phyloP scores from a whole-genome alignment of 2,113 vertebrate genomes.

The Cololabis saira region DNA sequence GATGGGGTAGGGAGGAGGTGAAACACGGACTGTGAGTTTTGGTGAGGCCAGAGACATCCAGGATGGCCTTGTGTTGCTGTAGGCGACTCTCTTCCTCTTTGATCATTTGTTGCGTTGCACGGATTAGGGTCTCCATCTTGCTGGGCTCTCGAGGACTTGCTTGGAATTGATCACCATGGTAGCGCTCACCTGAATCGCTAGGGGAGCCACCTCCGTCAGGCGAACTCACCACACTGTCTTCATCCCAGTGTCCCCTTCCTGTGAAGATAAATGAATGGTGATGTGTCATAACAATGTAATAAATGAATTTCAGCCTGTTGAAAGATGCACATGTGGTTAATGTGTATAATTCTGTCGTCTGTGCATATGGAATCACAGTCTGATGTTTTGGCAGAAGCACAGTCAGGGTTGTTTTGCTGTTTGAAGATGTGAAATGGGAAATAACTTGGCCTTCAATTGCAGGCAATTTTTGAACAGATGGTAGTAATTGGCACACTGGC shows the following conservation, averaged over 20 bases:
- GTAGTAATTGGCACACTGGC: constrained; percentile 75
- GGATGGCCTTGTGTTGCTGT: constrained; percentile 86
- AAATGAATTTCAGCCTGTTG: constrained; percentile 28
- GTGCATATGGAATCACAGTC: constrained; percentile 24
- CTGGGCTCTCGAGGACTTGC: constrained; percentile 93
- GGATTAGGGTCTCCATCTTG: constrained; percentile 98
- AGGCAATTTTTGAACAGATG: constrained; percentile 80
- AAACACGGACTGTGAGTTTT: constrained; percentile 92
- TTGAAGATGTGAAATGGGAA: constrained; percentile 71
- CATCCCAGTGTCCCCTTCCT: constrained; percentile 97
- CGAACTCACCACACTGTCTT: constrained; percentile 96
- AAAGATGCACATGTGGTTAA: constrained; percentile 9
- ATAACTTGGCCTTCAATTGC: constrained; percentile 74
- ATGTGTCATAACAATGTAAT: constrained; percentile 33
- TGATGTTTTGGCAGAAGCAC: constrained; percentile 51
- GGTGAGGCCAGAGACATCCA: constrained; percentile 87
- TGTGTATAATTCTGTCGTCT: constrained; percentile 31
- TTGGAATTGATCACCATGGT: constrained; percentile 90
- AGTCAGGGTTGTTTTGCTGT: constrained; percentile 50
- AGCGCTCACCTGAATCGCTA: constrained; percentile 94
- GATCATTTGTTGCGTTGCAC: constrained; percentile 99
- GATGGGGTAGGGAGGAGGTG: constrained; percentile 80
- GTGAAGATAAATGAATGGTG: constrained; percentile 48
- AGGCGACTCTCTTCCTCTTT: constrained; percentile 97
- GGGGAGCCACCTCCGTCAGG: constrained; percentile 92